A percentile compares a stretch with the other conserved stretches of the same genome.
Evolutionary conservation across 2,113 vertebrate genomes (phyloP).

Genomic region (Otolemur garnettii): DNA sequence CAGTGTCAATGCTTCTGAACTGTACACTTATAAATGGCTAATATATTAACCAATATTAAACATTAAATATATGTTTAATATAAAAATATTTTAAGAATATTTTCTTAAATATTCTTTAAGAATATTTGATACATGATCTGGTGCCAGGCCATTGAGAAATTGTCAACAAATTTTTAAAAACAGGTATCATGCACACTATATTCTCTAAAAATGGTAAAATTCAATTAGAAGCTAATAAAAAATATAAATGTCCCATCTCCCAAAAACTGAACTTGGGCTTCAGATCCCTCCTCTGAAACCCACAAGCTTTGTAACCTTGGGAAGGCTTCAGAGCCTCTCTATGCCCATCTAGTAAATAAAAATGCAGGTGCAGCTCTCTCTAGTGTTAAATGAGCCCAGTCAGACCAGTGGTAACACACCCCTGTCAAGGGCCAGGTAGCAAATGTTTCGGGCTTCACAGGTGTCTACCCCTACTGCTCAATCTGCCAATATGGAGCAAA

Average conservation of each 20-base stretch:
- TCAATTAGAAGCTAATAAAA: conserved; percentile 19
- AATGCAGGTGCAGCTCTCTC: not conserved
- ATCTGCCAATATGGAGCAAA: not conserved
- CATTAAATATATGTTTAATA: not conserved
- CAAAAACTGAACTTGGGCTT: not conserved
- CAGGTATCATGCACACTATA: not conserved
- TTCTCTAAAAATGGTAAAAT: not conserved
- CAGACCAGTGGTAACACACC: not conserved
- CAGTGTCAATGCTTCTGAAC: not conserved
- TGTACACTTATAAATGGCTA: not conserved
- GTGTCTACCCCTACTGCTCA: not conserved
- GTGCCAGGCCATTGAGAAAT: not conserved
- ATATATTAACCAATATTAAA: no score
- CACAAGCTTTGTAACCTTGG: not conserved
- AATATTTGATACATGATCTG: not conserved
- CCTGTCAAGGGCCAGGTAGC: not conserved
- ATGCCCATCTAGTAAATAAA: not conserved
- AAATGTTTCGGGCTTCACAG: not conserved
- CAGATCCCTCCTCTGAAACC: not conserved
- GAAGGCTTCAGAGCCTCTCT: not conserved
- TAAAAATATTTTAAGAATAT: not conserved
- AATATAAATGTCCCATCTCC: not conserved
- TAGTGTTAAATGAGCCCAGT: not conserved
- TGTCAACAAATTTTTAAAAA: not conserved
- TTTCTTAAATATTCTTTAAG: not conserved